Evolutionary conservation across 1,140 invertebrate genomes (phyloP).

Genomic region (Nasonia giraulti): DNA sequence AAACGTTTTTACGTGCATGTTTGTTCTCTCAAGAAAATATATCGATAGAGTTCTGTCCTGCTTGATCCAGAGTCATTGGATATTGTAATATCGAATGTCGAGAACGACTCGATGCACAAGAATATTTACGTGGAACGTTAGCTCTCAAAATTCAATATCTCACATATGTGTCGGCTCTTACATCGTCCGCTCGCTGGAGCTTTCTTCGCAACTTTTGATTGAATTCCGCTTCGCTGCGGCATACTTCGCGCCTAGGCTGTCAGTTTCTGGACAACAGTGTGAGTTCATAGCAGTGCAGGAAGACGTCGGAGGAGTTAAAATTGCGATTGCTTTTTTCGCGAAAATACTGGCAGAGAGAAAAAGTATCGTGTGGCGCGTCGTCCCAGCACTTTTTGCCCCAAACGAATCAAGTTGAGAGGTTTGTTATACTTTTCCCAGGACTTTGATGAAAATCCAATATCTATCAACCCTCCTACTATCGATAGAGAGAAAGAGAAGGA

Average conservation of each 20-base stretch:
- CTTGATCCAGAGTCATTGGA: too few species aligned
- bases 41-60: not conserved
- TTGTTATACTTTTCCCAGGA: constrained; percentile 18
- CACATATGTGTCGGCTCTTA: not conserved
- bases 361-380: not conserved
- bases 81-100: not conserved
- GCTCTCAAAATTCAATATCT: not conserved
- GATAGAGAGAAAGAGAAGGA: not conserved
- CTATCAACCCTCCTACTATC: constrained; percentile 1
- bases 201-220: constrained; percentile 27
- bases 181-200: too few species aligned
- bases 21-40: not conserved
- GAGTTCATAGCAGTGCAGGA: not conserved
- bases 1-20: not conserved
- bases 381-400: not conserved
- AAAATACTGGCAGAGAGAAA: not conserved
- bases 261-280: constrained; percentile 11
- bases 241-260: constrained; percentile 1
- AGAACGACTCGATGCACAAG: not conserved
- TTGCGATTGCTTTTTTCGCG: constrained; percentile 34
- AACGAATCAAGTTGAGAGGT: constrained; percentile 30
- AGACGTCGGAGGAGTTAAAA: constrained; percentile 7
- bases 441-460: constrained; percentile 34
- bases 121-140: not conserved
- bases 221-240: not conserved